A percentile compares a stretch with the other conserved stretches of the same genome.
phyloP scores from a whole-genome alignment of 2,797 vertebrate genomes.

The Petrocephalus schoutedeni region DNA sequence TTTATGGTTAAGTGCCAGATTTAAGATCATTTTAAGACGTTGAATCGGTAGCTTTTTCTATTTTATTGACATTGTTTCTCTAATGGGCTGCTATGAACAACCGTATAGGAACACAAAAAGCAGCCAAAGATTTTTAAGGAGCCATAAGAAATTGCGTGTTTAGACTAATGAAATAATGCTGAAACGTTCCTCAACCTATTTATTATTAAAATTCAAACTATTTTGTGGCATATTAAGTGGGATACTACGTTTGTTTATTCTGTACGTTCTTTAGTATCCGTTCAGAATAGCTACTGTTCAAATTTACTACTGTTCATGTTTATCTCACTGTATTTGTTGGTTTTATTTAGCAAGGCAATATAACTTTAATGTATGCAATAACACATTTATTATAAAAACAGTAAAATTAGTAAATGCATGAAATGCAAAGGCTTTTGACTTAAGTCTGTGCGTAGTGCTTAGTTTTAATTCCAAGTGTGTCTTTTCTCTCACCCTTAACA shows the following conservation, averaged over 20 bases:
- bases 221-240: not conserved
- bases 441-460: not conserved
- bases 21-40: not conserved
- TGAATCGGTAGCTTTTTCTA: not conserved
- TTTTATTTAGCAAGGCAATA: not conserved
- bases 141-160: not conserved
- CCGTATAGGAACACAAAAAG: no score
- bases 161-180: not conserved
- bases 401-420: not conserved
- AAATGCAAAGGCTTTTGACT: not conserved
- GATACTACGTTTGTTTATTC: not conserved
- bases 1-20: not conserved
- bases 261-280: not conserved
- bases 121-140: not conserved
- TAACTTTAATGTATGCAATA: not conserved
- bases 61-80: no score
- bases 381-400: not conserved
- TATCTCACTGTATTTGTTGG: not conserved
- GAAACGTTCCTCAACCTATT: not conserved
- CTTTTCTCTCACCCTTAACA: not conserved
- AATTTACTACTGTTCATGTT: not conserved
- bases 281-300: not conserved
- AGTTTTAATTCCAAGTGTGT: not conserved
- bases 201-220: not conserved
- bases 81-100: no score